Conservation (phyloP, 2,113 vertebrate species). For the Vanacampus margaritifer region DNA sequence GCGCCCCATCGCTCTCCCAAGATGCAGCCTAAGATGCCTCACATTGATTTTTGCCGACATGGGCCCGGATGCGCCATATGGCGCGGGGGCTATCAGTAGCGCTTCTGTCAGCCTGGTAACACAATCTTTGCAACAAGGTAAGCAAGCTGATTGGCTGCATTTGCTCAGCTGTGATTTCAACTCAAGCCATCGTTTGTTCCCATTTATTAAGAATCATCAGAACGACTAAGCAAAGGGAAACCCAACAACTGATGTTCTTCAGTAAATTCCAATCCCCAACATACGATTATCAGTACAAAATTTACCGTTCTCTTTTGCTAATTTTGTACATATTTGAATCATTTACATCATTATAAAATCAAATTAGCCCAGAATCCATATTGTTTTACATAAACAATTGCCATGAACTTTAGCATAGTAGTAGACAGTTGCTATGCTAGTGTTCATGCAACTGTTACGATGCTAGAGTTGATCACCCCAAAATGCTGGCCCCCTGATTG, state of each 20-base stretch:
- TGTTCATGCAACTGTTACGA: too few species aligned
- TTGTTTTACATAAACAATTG: too few species aligned
- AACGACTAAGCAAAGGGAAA: background rate
- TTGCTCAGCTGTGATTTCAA: background rate
- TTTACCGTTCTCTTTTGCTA: too few species aligned
- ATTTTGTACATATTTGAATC: too few species aligned
- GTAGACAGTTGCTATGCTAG: too few species aligned
- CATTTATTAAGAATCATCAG: background rate
- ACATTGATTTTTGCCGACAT: background rate
- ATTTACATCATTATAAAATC: too few species aligned
- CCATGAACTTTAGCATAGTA: too few species aligned
- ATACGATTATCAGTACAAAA: too few species aligned
- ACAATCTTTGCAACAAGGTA: background rate
- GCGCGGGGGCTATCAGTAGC: conserved; percentile 3
- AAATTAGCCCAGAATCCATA: too few species aligned
- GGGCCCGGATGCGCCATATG: conserved; percentile 1
- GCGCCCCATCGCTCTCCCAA: background rate
- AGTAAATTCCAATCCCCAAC: too few species aligned
- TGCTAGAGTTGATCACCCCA: too few species aligned
- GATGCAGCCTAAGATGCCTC: background rate
- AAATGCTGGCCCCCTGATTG: too few species aligned
- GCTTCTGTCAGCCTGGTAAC: background rate
- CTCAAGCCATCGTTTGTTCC: background rate
- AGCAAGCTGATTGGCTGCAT: background rate
- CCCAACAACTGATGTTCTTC: background rate